phyloP scores from a whole-genome alignment of 2,888 invertebrate genomes.

The Diaperis boleti region DNA sequence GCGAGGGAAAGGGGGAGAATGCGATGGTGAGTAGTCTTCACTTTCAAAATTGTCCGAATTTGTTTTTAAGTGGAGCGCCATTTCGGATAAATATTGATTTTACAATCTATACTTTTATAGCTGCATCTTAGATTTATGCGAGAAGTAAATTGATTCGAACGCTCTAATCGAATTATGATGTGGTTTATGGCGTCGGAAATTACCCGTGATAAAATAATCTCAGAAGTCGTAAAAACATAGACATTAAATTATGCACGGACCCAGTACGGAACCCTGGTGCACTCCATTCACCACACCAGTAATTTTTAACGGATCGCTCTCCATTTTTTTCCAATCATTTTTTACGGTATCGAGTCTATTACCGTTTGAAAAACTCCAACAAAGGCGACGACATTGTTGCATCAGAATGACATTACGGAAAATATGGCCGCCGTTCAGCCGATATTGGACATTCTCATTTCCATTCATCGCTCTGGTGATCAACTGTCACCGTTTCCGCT shows the following conservation, averaged over 20 bases:
- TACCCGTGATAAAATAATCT: neutral
- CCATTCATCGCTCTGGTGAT: constrained; percentile 14
- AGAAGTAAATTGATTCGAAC: neutral
- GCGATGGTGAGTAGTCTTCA: constrained; percentile 71
- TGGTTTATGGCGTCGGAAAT: neutral
- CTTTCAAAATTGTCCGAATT: too few relatives aligned
- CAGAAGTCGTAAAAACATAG: neutral
- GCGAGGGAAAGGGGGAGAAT: constrained; percentile 76
- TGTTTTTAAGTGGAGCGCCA: too few relatives aligned
- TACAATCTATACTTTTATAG: too few relatives aligned
- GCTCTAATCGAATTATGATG: neutral
- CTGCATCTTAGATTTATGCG: too few relatives aligned
- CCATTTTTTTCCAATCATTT: constrained; percentile 1
- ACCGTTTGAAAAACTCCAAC: too few relatives aligned
- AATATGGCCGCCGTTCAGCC: constrained; percentile 1
- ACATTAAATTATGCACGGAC: too few relatives aligned
- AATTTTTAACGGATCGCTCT: neutral
- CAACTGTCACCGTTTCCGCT: constrained; percentile 11
- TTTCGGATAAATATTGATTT: too few relatives aligned
- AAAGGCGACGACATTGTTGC: neutral
- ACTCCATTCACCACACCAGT: neutral
- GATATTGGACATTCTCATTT: neutral
- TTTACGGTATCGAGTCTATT: neutral
- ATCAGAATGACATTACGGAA: neutral
- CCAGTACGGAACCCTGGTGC: too few relatives aligned